These are phyloP conservation scores for Narcine bancroftii DNA, from an alignment of 2,113 vertebrate genomes.

Conservation along the genomic window DNA sequence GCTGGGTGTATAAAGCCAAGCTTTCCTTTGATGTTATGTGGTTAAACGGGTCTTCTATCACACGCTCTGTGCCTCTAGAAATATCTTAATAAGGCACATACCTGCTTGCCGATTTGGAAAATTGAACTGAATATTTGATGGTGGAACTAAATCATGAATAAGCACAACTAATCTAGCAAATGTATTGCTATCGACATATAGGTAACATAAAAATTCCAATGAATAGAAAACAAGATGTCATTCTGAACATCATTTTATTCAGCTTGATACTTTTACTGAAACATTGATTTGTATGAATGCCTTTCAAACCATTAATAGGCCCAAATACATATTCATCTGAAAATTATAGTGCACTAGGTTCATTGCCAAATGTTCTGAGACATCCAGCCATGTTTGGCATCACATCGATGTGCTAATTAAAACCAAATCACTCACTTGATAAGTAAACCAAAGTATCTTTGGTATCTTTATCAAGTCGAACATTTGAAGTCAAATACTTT, in stretches of 20 bases:
- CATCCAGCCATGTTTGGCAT: neutral
- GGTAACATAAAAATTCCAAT: neutral
- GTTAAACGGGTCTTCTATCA: conserved; percentile 20
- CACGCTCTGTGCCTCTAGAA: neutral
- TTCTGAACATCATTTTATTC: conserved; percentile 10
- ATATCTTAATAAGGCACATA: conserved; percentile 31
- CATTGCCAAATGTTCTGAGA: conserved; percentile 8
- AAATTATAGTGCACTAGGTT: neutral
- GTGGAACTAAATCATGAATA: conserved; percentile 6
- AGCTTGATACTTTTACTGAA: conserved; percentile 1
- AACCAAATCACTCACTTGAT: neutral
- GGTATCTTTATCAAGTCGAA: neutral
- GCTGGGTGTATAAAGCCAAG: neutral
- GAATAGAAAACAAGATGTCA: conserved; percentile 14
- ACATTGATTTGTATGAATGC: neutral
- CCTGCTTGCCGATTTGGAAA: conserved; percentile 34
- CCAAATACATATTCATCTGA: conserved; percentile 19
- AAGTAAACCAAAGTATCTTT: conserved; percentile 13
- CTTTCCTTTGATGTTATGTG: conserved; percentile 7
- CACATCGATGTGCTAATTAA: neutral
- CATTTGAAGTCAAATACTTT: neutral
- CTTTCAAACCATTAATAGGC: neutral
- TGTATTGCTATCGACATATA: neutral
- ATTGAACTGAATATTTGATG: conserved; percentile 33
- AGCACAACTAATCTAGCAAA: conserved; percentile 12